Evolutionary conservation across 2,888 invertebrate species (phyloP), one percentile per base, ranked within the genome.

Genomic region (Agriopis leucophaearia): DNA sequence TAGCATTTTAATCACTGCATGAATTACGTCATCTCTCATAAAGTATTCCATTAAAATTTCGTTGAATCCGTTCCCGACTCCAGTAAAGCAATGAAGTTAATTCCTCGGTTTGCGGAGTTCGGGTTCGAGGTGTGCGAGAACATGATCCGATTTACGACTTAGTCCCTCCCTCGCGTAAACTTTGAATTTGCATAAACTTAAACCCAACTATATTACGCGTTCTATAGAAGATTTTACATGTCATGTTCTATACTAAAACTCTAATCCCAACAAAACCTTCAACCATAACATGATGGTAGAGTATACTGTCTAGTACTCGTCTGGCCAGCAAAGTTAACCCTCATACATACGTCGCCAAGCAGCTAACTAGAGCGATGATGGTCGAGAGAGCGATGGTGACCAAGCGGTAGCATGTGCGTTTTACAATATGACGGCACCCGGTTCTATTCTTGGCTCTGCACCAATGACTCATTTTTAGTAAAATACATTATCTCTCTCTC

Each of bases 181-280:
- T 87, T 87, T 71, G 78, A 82, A 87, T 88, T 85, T 88, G 82
- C 86, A 88, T 87, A 83, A 83, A 87, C 85, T 87, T 83, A 76
- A 78, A 71, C 62, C 65, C 68, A 69, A 62, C 68, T 77, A 80
- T 76, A 60, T 72, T 73, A 79, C 74, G 71, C 12, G 40, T 40
- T 15, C 48, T 52, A 27, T n/a, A 27, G 9, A 45, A 15, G 38
- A 38, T 38, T 9, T 38, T 9, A 10, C 15, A 45, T n/a, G 45
- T 45, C 45, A n/a, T 45, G 45, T 45, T 45, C 45, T 15, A n/a
- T 15, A 15, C 15, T 4, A 15, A 15, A 27, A 36, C 45, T 35
- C 13, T 7, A 35, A 51, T 2, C 8, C 7, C 13, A n/a, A 51
- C 36, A 13, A 36, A 15, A 3, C 8, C 48, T 48, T 27, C 10